phyloP scores from a whole-genome alignment of 2,797 vertebrate genomes.

The Scyliorhinus canicula region DNA sequence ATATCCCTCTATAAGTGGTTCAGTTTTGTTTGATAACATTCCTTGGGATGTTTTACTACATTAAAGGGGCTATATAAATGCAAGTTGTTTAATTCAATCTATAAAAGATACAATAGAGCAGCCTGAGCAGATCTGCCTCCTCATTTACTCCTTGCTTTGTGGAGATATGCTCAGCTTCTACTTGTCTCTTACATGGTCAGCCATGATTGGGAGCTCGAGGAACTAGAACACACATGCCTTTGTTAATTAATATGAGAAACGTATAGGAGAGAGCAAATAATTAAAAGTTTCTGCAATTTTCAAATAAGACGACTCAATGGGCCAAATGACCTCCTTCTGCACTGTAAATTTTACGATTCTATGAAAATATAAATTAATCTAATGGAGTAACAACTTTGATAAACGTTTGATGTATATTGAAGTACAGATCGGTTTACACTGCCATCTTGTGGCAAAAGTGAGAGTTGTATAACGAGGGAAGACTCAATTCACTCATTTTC shows the following conservation, averaged over 20 bases:
- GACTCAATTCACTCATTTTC: not conserved
- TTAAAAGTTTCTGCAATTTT: not conserved
- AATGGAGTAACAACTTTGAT: not conserved
- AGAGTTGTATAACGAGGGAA: not conserved
- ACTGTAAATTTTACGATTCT: no score
- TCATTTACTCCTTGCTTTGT: not conserved
- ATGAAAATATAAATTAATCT: no score
- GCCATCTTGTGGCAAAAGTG: conserved; percentile 21
- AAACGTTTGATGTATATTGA: not conserved
- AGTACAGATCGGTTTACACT: not conserved
- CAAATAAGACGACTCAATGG: no score
- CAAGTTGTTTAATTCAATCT: not conserved
- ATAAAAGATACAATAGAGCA: not conserved
- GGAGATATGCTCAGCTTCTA: not conserved
- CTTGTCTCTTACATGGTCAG: not conserved
- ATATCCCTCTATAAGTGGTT: not conserved
- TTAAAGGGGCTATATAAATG: not conserved
- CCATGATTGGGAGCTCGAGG: no score
- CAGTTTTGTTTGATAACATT: not conserved
- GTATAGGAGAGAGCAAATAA: not conserved
- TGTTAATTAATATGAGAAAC: not conserved
- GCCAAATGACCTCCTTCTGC: no score
- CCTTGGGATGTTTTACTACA: not conserved
- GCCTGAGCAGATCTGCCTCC: not conserved
- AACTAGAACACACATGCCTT: not conserved